Evolutionary conservation across 2,888 invertebrate species (phyloP), one percentile per base, ranked within the genome.

Genomic region (Liopterus haemorrhoidalis): DNA sequence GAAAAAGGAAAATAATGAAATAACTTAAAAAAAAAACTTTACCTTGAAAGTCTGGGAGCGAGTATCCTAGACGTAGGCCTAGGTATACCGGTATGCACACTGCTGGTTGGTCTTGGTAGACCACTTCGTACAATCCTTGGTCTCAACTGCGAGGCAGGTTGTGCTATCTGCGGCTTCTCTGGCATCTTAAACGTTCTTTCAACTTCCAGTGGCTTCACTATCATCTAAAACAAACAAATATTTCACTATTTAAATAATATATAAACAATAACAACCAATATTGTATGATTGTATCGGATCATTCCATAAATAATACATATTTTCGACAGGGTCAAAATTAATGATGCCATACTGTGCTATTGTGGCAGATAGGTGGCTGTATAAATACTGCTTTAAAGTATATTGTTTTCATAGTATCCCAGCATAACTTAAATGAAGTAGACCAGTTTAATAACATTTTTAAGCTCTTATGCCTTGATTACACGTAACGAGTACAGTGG

Each of bases 41-140:
- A 47, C 38, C 41, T 41, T 12, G 33, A 18, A n/a, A 33, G 21
- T 37, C 38, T 37, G 18, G 64, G 64, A 19, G 57, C 65, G 4
- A 66, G 67, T 55, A 68, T 66, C 56, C 60, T 59, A 12, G 65
- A 65, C 31, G 57, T 55, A 21, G 66, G 65, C 53, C 65, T 58
- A 11, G 65, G 67, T 41, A 66, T 65, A 24, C 59, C 58, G 15
- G 59, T 60, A 38, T 42, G 11, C 19, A 18, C 25, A 24, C 44
- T 38, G 22, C 57, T 54, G 15, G 63, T 58, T 11, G 67, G 66
- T 43, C 67, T 57, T n/a, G 67, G 67, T 45, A 67, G 57, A 32
- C 62, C 60, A 52, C 67, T 67, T 39, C 55, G 46, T 50, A 60
- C 58, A 16, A 58, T 27, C 31, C 52, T 50, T 11, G 51, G 49